These are phyloP conservation scores for Callospermophilus lateralis DNA, from an alignment of 2,113 vertebrate species.

Conservation along the genomic window DNA sequence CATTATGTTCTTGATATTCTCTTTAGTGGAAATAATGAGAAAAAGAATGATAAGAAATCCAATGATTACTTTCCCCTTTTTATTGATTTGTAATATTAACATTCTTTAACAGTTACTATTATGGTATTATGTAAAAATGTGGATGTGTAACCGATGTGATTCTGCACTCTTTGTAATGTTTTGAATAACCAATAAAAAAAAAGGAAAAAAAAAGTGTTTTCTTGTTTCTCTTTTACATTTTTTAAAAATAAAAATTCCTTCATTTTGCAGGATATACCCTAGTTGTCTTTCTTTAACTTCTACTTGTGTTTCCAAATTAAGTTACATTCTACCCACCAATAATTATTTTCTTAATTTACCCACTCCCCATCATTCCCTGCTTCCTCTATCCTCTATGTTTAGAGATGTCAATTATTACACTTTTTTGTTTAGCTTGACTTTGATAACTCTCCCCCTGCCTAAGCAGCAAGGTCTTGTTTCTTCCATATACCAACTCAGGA, in stretches of 20 bases:
- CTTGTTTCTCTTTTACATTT: background rate
- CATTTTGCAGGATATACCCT: background rate
- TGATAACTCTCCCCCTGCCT: background rate
- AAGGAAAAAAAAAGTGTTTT: too few species aligned
- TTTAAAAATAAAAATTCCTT: background rate
- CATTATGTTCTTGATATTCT: background rate
- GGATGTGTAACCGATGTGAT: too few species aligned
- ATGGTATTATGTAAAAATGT: too few species aligned
- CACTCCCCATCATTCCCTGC: background rate
- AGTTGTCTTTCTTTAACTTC: background rate
- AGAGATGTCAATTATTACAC: background rate
- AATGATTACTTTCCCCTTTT: background rate
- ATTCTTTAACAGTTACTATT: too few species aligned
- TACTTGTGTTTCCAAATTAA: background rate
- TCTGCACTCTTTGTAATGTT: too few species aligned
- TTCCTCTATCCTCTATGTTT: background rate
- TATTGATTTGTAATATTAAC: background rate
- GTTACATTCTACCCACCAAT: background rate
- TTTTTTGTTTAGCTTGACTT: background rate
- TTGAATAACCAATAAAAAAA: too few species aligned
- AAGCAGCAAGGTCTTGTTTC: background rate
- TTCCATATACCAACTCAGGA: background rate
- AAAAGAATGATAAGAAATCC: background rate
- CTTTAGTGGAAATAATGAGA: background rate
- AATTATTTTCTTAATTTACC: background rate